These are phyloP conservation scores for Pseudochromis fuscus DNA, from an alignment of 2,797 vertebrate genomes.

Conservation along the genomic window DNA sequence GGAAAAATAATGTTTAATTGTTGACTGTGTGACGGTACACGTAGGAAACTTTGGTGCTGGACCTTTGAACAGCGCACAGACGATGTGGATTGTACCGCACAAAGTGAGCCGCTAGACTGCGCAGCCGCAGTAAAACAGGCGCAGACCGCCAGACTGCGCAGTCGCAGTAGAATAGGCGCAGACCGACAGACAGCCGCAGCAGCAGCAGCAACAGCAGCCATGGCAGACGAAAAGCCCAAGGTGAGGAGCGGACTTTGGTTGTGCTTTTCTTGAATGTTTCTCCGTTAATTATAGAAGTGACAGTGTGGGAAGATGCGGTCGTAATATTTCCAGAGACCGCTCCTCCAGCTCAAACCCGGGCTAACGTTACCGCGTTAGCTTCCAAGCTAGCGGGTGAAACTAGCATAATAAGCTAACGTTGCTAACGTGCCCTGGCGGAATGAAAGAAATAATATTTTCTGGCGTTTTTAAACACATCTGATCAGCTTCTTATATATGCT, in stretches of 20 bases:
- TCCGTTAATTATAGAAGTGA: rapidly evolving
- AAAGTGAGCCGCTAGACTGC: slow-evolving; percentile 50
- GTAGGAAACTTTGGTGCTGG: too few relatives aligned
- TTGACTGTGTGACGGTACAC: too few relatives aligned
- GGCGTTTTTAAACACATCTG: too few relatives aligned
- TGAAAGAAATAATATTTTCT: not conserved
- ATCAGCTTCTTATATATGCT: rapidly evolving
- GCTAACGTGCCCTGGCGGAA: slow-evolving; percentile 22
- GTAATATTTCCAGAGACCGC: too few relatives aligned
- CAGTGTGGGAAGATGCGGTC: rapidly evolving
- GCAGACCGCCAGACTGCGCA: slow-evolving; percentile 59
- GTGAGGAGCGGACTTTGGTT: slow-evolving; percentile 75
- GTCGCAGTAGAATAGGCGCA: slow-evolving; percentile 49
- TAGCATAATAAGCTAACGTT: slow-evolving; percentile 72
- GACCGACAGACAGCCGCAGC: slow-evolving; percentile 25
- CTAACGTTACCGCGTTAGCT: slow-evolving; percentile 28
- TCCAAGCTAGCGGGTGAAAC: slow-evolving; percentile 28
- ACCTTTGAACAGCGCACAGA: not conserved
- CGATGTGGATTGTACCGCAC: not conserved
- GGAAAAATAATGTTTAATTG: too few relatives aligned
- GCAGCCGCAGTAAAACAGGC: slow-evolving; percentile 57
- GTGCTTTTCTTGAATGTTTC: rapidly evolving
- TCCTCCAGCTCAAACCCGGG: not conserved
- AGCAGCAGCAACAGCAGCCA: slow-evolving; percentile 74
- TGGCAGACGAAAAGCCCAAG: slow-evolving; percentile 97